A percentile compares a stretch with the other conserved stretches of the same genome.
Evolutionary conservation across 2,797 vertebrate genomes (phyloP).

Genomic region (Atherinosoma microstoma): DNA sequence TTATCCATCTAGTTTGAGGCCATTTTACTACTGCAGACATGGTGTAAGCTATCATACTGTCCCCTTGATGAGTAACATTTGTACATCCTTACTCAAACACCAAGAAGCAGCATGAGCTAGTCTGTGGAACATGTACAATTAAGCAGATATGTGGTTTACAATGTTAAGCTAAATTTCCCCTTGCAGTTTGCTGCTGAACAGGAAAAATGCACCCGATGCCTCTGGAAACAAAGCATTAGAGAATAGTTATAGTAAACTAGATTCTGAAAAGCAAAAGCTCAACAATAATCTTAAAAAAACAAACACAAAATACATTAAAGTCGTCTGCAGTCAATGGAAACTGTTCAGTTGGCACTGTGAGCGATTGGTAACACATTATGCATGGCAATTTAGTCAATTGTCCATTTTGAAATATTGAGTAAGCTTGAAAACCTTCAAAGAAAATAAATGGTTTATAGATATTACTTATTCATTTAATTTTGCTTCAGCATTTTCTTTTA

Average conservation of each 20-base stretch:
- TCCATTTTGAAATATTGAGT: not conserved
- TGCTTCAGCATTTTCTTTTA: constrained; percentile 29
- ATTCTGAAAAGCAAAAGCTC: not conserved
- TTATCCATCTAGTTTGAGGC: not conserved
- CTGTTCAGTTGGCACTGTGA: no score
- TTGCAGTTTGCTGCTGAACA: not conserved
- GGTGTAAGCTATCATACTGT: not conserved
- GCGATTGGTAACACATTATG: no score
- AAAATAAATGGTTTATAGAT: not conserved
- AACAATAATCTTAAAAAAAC: not conserved
- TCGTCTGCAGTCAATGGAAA: not conserved
- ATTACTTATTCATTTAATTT: not conserved
- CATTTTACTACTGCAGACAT: not conserved
- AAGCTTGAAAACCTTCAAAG: not conserved
- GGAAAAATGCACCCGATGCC: not conserved
- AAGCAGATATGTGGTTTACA: no score
- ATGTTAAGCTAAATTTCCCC: no score
- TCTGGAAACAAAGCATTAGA: not conserved
- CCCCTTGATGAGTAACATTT: not conserved
- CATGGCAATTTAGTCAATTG: no score
- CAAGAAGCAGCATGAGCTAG: not conserved
- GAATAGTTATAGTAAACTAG: not conserved
- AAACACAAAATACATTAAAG: not conserved
- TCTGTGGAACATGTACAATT: not conserved
- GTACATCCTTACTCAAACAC: not conserved